phyloP scores from a whole-genome alignment of 2,113 vertebrate genomes.

The Nycticorax nycticorax region DNA sequence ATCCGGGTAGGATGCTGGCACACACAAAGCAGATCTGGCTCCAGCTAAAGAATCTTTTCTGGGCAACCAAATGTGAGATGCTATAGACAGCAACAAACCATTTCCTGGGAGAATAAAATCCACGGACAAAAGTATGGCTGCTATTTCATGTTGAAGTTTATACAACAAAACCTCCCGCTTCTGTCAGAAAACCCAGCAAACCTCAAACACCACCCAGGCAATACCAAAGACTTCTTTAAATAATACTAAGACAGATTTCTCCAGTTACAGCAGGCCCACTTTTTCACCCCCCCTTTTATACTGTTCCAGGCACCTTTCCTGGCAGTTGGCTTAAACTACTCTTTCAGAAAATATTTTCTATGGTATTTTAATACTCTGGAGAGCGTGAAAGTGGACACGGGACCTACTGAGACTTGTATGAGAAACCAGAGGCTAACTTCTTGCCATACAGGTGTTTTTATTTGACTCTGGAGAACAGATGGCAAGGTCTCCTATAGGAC shows the following conservation, averaged over 20 bases:
- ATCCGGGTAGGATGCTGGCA: accelerated
- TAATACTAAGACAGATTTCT: background rate
- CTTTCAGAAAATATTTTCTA: background rate
- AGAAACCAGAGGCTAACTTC: background rate
- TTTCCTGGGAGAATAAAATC: background rate
- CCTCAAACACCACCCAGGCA: background rate
- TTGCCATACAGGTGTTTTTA: background rate
- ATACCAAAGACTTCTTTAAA: background rate
- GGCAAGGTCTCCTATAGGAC: background rate
- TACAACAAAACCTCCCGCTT: background rate
- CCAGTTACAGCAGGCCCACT: background rate
- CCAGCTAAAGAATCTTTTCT: background rate
- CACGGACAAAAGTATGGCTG: background rate
- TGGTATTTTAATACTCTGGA: background rate
- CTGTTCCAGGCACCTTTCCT: background rate
- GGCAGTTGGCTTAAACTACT: background rate
- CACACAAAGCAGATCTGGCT: background rate
- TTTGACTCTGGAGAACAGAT: accelerated
- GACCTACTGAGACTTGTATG: background rate
- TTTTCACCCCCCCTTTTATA: background rate
- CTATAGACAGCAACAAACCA: background rate
- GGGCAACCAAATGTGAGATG: background rate
- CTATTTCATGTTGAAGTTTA: accelerated
- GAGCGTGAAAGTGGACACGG: background rate
- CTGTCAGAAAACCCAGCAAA: background rate